These are phyloP conservation scores for Perithous albicinctus DNA, from an alignment of 2,888 invertebrate genomes.

Conservation along the genomic window DNA sequence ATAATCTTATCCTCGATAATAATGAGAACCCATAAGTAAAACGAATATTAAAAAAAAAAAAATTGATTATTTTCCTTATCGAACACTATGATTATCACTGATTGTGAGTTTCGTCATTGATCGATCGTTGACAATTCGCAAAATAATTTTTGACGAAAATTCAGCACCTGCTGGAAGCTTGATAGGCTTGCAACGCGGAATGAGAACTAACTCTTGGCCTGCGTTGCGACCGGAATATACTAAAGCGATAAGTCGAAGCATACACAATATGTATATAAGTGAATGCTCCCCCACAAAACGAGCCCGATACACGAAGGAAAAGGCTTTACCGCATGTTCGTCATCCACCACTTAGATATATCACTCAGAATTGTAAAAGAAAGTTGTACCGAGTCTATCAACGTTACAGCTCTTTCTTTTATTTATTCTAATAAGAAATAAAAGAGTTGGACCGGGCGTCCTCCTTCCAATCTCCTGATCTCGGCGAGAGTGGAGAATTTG, in stretches of 20 bases:
- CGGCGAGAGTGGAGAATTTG: background rate
- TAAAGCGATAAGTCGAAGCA: constrained; percentile 60
- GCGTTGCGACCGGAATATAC: constrained; percentile 63
- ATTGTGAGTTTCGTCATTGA: background rate
- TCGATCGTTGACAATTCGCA: background rate
- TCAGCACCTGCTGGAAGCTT: constrained; percentile 46
- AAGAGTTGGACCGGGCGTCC: background rate
- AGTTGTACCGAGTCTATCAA: constrained; percentile 6
- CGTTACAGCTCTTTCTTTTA: background rate
- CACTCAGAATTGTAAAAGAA: constrained; percentile 9
- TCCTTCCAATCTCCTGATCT: background rate
- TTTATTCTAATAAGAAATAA: constrained; percentile 7
- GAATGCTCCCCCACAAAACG: background rate
- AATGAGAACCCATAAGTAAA: background rate
- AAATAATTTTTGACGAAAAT: background rate
- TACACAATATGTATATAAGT: background rate
- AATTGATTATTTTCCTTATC: background rate
- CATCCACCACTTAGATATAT: background rate
- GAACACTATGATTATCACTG: background rate
- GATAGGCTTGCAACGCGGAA: constrained; percentile 45
- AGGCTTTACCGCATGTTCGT: background rate
- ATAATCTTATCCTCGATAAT: background rate
- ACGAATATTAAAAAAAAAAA: background rate
- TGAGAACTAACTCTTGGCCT: constrained; percentile 33
- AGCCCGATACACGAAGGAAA: background rate